These are phyloP conservation scores for Epistrophe eligans DNA, from an alignment of 2,888 invertebrate genomes.

Conservation along the genomic window DNA sequence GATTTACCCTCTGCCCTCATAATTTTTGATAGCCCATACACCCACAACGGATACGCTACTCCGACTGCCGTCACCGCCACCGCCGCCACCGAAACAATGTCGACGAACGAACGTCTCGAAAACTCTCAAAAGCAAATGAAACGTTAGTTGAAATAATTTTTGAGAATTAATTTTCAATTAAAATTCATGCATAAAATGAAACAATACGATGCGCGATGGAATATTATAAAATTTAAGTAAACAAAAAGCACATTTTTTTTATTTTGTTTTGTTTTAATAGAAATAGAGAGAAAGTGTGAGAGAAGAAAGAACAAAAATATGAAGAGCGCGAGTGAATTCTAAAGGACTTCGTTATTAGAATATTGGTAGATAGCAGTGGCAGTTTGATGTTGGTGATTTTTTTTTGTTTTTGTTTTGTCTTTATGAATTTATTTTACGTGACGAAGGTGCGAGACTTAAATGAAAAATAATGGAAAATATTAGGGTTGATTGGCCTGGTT, in stretches of 20 bases:
- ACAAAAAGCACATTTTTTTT: constrained; percentile 11
- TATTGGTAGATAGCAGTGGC: neutral
- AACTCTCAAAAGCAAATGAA: constrained; percentile 46
- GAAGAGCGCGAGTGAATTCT: neutral
- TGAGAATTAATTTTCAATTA: constrained; percentile 74
- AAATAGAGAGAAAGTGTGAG: neutral
- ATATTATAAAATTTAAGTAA: constrained; percentile 22
- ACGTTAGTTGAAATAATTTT: constrained; percentile 72
- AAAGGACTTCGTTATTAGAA: constrained; percentile 16
- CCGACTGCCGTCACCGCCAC: neutral
- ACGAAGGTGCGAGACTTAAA: neutral
- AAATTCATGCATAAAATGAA: constrained; percentile 69
- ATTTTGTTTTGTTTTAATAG: neutral
- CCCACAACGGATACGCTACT: neutral
- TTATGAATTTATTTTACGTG: neutral
- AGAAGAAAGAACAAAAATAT: neutral
- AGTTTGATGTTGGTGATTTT: neutral
- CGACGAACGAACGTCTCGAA: constrained; percentile 1
- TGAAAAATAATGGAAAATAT: neutral
- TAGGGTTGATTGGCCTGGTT: neutral
- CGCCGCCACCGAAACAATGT: neutral
- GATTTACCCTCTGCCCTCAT: constrained; percentile 16
- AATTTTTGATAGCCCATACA: neutral
- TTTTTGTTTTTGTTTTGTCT: neutral
- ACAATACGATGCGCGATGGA: constrained; percentile 28